Evolutionary conservation across 2,797 vertebrate genomes (phyloP).

Genomic region (Sebastes goodei): DNA sequence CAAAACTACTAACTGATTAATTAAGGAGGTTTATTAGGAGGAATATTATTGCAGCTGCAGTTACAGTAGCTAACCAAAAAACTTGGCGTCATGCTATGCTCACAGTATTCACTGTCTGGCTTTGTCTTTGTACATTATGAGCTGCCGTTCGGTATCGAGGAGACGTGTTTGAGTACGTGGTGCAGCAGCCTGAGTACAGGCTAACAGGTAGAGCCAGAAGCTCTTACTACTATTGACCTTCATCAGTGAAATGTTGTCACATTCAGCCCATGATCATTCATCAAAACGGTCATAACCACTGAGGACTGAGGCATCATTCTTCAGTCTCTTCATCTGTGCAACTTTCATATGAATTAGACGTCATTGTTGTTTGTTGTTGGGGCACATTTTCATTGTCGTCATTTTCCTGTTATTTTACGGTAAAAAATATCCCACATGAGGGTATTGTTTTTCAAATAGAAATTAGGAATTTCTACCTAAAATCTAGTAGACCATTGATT

Average conservation of each 20-base stretch:
- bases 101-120: conserved; percentile 9
- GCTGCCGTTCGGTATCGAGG: conserved; percentile 39
- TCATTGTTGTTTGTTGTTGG: neutral
- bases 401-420: neutral
- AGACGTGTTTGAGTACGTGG: conserved; percentile 62
- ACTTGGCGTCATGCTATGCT: neutral
- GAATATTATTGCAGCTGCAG: neutral
- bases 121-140: conserved; percentile 33
- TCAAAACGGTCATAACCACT: neutral
- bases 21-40: neutral
- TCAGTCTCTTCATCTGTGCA: neutral
- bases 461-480: neutral
- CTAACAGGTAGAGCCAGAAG: conserved; percentile 44
- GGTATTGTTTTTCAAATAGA: neutral
- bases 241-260: conserved; percentile 5
- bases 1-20: neutral
- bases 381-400: neutral
- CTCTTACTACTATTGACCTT: neutral
- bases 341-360: neutral
- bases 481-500: too few species aligned
- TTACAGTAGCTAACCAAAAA: neutral
- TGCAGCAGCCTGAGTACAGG: conserved; percentile 45
- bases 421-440: neutral
- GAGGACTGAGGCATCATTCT: neutral
- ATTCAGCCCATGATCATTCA: neutral